Base-by-base conservation (phyloP, 2,113 vertebrate genomes). In the Dicrurus megarhynchus region DNA sequence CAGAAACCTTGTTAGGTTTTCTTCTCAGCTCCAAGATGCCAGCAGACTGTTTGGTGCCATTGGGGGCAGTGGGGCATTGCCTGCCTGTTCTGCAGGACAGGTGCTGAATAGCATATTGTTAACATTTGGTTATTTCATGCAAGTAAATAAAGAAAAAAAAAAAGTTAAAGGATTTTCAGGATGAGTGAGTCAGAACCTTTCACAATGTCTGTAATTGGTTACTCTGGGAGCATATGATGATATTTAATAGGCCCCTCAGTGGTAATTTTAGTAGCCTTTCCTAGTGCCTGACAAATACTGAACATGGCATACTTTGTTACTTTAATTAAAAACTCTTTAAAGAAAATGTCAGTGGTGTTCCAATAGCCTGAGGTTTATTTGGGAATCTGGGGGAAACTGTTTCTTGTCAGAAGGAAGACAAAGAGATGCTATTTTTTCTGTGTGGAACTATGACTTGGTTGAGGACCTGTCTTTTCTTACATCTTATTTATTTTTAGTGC, bases 311-410 rank as follows among this genome's bases (percentile, higher is more conserved):
- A 93, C 93, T 98, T 98, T 98, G 96, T 93, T 98, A 68, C 97
- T 97, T 97, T 98, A 98, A 98, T 98, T 98, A 98, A 97, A 91
- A 97, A 94, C 89, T 96, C 95, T 95, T 97, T 96, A 97, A 98
- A 97, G 96, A 97, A 98, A 98, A 98, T 98, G 96, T 97, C 97
- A 97, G 57, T 97, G 97, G 95, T 97, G 86, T 97, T 97, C 80
- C 78, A 95, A 95, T 94, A 97, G 87, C 83, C 95, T 96, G 63
- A 93, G 41, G 87, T 91, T 73, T 97, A 68, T 94, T 80, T 95
- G 41, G 61, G 61, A 70, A 18, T 44, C 50, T 15, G 27, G 35
- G 21, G 63, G 41, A 67, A 93, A 63, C 46, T 61, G 26, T 68
- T 91, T 81, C 73, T 83, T 95, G 68, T 88, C 44, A 77, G 73